Base-by-base conservation (phyloP, 2,888 invertebrate species). In the Chymomyza amoena region DNA sequence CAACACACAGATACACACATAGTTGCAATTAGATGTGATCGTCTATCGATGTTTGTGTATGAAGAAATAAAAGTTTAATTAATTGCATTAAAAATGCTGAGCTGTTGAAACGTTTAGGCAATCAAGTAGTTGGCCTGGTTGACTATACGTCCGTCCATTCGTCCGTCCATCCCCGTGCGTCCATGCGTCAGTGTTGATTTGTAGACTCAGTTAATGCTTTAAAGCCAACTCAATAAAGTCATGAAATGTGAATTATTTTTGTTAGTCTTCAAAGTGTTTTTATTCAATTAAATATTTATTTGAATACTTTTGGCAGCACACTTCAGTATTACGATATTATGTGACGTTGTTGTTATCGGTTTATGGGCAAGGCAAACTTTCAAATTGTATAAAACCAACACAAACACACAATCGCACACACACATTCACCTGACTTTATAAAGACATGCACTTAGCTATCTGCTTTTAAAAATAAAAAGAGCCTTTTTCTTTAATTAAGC, bases 51-150 rank as follows among this genome's bases (percentile, higher is more conserved):
- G 39, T 45, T 51, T 52, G 64, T 52, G 62, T 77, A 84, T 87
- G 81, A 88, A 84, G 88, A 84, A 87, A 86, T 84, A 79, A 88
- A 84, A 77, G 70, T 78, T 78, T 81, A 88, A 85, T 88, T 85
- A 85, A 88, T 85, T 88, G 88, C 88, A 78, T 73, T 72, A 69
- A 80, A 80, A 73, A 69, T 77, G 79, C 77, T 80, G 81, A 80
- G 80, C 79, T 80, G 80, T 80, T 81, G 75, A 77, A 78, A 71
- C 87, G 80, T 78, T 83, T 87, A 74, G 85, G 85, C 83, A 87
- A 87, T 80, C 88, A 83, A 83, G 73, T 78, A 61, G 15, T 18
- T 57, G 15, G 25, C 18, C 57, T 54, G 18, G 54, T 45, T 45
- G 39, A 45, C 39, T 45, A 10, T 45, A 1, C 39, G 39, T 45